Evolutionary conservation across 1,140 invertebrate species (phyloP), one percentile per base, ranked within the genome.

Genomic region (Pogonognathellus flavescens): DNA sequence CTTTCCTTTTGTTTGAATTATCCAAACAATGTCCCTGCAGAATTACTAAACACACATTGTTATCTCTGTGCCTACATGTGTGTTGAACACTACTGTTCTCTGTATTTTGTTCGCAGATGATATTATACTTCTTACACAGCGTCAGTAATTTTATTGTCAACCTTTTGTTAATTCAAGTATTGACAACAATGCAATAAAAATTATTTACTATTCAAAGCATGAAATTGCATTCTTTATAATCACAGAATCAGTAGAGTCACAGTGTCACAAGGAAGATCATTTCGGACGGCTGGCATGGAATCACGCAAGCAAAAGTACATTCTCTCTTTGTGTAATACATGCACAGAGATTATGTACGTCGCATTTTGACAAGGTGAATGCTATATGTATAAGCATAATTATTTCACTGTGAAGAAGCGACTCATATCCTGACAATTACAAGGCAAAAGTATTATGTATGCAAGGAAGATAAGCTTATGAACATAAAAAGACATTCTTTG

Each of bases 121-220:
- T 76, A 76, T 20, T n/a, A 62, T 76, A 41, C 11, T 9, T 18
- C 70, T 25, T 5, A n/a, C 6, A 31, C 16, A 76, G 25, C 49
- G 25, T 49, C 22, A 76, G 70, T 76, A 50, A 76, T 76, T 76
- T 76, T 76, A 76, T 76, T 76, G 70, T 76, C 70, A 76, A 76
- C 70, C 70, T 76, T 70, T 76, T 76, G 70, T 76, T 76, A 49
- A 76, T 41, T 3, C 10, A 49, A 49, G 70, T 76, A 41, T 41
- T 41, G 70, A 76, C 70, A 76, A 50, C 41, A 6, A 76, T 25
- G 14, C 41, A 49, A 49, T 76, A 31, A 49, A 18, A 76, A 76
- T 76, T 76, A 18, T 16, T 76, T 76, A 50, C 31, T 76, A 76
- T 76, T 76, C 70, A 76, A 76, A 76, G 70, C 70, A 76, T 76